Percentiles rank a stretch among this genome's conserved stretches.
phyloP scores from a whole-genome alignment of 2,113 vertebrate species.

The Athene cunicularia region DNA sequence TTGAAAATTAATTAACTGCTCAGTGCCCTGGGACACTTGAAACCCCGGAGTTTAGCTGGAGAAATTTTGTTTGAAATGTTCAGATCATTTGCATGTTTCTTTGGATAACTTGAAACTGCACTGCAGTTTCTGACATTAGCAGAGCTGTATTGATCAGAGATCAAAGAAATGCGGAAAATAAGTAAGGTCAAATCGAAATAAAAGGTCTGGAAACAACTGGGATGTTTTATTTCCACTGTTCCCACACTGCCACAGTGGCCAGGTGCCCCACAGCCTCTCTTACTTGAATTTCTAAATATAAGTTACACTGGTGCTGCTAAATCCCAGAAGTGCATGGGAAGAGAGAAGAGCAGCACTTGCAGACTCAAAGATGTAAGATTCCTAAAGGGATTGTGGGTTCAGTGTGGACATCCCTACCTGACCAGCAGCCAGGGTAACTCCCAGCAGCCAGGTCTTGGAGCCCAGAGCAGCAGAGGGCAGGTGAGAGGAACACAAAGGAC shows the following conservation, averaged over 20 bases:
- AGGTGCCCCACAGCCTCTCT: not conserved
- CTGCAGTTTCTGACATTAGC: not conserved
- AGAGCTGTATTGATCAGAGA: not conserved
- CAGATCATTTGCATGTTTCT: not conserved
- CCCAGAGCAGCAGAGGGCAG: not conserved
- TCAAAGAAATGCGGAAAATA: not conserved
- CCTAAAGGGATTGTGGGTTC: not conserved
- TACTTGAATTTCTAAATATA: conserved; percentile 41
- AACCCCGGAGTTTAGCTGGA: not conserved
- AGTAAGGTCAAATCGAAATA: not conserved
- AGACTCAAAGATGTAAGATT: not conserved
- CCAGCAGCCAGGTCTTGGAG: not conserved
- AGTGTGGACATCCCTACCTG: not conserved
- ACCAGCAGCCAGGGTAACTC: not conserved
- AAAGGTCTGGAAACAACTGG: conserved; percentile 8
- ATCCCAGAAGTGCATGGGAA: not conserved
- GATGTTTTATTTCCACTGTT: not conserved
- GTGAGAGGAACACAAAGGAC: not conserved
- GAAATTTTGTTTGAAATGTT: not conserved
- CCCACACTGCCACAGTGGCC: not conserved
- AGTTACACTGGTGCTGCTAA: not conserved
- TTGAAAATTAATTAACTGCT: not conserved
- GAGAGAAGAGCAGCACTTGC: not conserved
- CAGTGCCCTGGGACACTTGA: not conserved
- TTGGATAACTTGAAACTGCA: not conserved